A percentile compares a stretch with the other conserved stretches of the same genome.
These are phyloP conservation scores for Ennomos quercinarius DNA, from an alignment of 2,888 invertebrate genomes.

Conservation along the genomic window DNA sequence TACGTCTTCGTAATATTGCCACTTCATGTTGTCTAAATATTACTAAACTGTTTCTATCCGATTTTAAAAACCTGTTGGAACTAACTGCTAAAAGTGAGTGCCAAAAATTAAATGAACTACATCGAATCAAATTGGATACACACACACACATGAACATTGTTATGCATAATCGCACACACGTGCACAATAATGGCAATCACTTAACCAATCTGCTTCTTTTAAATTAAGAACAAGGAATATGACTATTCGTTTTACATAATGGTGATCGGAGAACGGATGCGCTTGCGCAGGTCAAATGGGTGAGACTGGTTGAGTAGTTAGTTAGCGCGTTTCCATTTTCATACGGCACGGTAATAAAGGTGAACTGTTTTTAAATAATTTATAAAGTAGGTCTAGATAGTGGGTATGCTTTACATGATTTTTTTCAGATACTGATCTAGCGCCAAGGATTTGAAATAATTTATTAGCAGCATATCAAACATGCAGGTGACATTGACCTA, in stretches of 20 bases:
- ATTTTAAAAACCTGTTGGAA: no score
- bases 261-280: conserved; percentile 58
- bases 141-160: conserved; percentile 4
- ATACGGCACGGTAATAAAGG: conserved; percentile 24
- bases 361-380: no score
- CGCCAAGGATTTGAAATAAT: no score
- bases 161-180: conserved; percentile 4
- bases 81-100: no score
- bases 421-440: no score
- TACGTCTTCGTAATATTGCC: no score
- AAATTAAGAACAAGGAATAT: conserved; percentile 23
- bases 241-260: conserved; percentile 51
- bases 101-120: background rate
- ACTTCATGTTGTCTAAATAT: no score
- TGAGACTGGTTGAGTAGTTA: conserved; percentile 40
- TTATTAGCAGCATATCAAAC: no score
- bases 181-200: conserved; percentile 24
- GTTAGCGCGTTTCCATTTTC: conserved; percentile 39
- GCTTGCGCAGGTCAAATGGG: conserved; percentile 50
- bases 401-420: no score
- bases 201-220: conserved; percentile 18
- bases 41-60: no score
- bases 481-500: no score
- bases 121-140: conserved; percentile 4
- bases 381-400: no score